Evolutionary conservation across 2,888 invertebrate genomes (phyloP), one percentile per base, ranked within the genome.

Genomic region (Xylocampa areola): DNA sequence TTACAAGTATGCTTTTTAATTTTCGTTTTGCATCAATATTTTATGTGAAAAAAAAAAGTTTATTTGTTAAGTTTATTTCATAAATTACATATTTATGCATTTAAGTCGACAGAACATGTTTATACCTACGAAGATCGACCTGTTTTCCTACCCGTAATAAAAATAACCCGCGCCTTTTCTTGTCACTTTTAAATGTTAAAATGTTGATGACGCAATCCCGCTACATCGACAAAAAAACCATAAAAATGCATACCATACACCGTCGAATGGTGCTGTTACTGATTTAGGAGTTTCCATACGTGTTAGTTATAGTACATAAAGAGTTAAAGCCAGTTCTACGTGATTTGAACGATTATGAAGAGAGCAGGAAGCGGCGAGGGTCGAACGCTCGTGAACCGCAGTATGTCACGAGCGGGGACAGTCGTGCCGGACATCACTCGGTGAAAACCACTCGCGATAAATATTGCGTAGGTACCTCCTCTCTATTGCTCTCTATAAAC

Each of bases 351-450:
- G 21, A 41, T 33, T 50, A 76, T 70, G 41, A 65, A 35, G 30
- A 16, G 33, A 58, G 45, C 30, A 58, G 71, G 66, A 68, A 51
- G 59, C 52, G 36, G 62, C 49, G 33, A 59, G 52, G 61, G 40
- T n/a, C 51, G 37, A 58, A 64, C 58, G 62, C 61, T 70, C 73
- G 77, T 76, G 71, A 76, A 75, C 80, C 66, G 61, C 57, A 62
- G 53, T 39, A 57, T 66, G 82, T 89, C 90, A 91, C 90, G 91
- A 91, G 76, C 45, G 73, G 67, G 82, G 78, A 73, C 80, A 79
- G 72, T 89, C 90, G 89, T 90, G 89, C 79, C 71, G 77, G 78
- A 70, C 81, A 77, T 70, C 79, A 69, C 65, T 75, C 71, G 65
- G 76, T 77, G 80, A 81, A 85, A 85, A 81, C 77, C 69, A 51